Conservation (phyloP, 2,888 invertebrate species). For the Polymixis flavicincta region DNA sequence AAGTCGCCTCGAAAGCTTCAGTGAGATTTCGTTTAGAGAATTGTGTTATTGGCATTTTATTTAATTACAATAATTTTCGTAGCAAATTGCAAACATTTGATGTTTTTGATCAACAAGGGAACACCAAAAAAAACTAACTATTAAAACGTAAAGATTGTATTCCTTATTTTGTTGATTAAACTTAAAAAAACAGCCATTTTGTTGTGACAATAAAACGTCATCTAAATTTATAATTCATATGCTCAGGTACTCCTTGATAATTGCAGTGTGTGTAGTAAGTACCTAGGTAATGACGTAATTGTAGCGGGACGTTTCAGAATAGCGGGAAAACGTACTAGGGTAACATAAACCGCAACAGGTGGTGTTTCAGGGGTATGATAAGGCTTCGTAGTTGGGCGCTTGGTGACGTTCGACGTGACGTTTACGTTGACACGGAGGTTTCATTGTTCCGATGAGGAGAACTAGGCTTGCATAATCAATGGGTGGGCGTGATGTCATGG, state of each 20-base stretch:
- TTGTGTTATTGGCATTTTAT: background rate
- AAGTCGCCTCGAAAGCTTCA: background rate
- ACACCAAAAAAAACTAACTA: background rate
- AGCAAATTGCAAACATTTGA: background rate
- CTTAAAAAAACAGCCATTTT: background rate
- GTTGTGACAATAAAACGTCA: background rate
- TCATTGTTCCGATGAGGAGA: slow-evolving; percentile 16
- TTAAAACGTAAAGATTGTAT: background rate
- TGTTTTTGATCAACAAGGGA: background rate
- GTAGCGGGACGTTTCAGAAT: slow-evolving; percentile 70
- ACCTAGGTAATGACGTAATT: slow-evolving; percentile 2
- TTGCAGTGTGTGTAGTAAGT: too few relatives aligned
- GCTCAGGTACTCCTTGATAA: background rate
- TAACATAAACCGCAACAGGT: slow-evolving; percentile 62
- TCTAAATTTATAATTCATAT: background rate
- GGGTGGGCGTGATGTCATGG: background rate
- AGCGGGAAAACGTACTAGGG: slow-evolving; percentile 76
- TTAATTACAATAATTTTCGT: background rate
- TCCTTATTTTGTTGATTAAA: background rate
- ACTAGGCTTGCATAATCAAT: slow-evolving; percentile 15
- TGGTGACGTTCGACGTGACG: slow-evolving; percentile 14
- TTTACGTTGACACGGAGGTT: slow-evolving; percentile 7
- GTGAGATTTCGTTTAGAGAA: background rate
- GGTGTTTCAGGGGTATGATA: background rate
- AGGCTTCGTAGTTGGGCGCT: background rate